phyloP scores from a whole-genome alignment of 2,113 vertebrate species.

The Callithrix jacchus region DNA sequence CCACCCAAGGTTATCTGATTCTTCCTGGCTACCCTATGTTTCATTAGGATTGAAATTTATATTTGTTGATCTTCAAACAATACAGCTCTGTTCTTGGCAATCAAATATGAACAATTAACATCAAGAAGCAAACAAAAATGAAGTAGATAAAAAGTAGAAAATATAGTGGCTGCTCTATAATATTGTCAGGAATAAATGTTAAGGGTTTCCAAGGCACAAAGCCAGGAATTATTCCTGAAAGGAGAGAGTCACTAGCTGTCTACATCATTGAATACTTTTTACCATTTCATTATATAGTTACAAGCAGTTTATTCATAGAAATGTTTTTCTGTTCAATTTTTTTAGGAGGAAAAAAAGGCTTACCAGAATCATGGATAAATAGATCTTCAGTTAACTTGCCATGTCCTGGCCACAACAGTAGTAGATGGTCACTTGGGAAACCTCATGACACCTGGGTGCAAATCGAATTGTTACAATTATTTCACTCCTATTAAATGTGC shows the following conservation, averaged over 20 bases:
- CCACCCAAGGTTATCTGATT: neutral
- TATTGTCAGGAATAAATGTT: neutral
- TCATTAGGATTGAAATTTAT: slow-evolving; percentile 10
- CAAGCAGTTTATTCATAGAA: slow-evolving; percentile 61
- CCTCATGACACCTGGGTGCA: neutral
- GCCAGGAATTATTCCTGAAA: neutral
- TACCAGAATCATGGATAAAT: neutral
- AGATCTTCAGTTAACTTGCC: neutral
- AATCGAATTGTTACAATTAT: neutral
- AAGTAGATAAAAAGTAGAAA: neutral
- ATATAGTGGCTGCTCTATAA: neutral
- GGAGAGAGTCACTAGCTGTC: neutral
- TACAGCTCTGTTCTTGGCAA: slow-evolving; percentile 24
- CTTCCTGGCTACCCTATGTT: neutral
- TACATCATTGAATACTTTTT: neutral
- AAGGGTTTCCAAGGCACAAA: neutral
- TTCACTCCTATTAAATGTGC: slow-evolving; percentile 27
- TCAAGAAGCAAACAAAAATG: slow-evolving; percentile 44
- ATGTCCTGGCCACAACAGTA: neutral
- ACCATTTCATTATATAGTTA: neutral
- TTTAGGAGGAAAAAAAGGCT: slow-evolving; percentile 1
- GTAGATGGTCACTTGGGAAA: slow-evolving; percentile 21
- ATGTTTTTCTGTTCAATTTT: slow-evolving; percentile 49
- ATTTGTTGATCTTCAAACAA: slow-evolving; percentile 41
- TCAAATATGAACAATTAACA: slow-evolving; percentile 28